A percentile compares a stretch with the other conserved stretches of the same genome.
Conservation (phyloP, 2,888 invertebrate genomes). For the Scaptodrosophila latifasciaeformis region DNA sequence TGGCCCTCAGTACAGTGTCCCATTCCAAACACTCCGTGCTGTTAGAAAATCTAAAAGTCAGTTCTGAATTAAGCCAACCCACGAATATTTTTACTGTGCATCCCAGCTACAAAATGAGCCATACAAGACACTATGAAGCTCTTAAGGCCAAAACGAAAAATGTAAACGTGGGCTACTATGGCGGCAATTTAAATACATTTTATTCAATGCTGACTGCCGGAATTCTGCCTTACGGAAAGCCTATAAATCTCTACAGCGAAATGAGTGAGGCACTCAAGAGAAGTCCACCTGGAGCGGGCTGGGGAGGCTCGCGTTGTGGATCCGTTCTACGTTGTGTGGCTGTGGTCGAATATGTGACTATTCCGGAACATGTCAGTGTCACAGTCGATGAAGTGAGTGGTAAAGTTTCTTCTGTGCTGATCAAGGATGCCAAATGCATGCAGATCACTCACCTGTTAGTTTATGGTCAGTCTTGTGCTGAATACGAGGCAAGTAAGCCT, state of each 20-base stretch:
- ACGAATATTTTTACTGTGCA: conserved; percentile 82
- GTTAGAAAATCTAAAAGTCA: conserved; percentile 55
- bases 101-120: conserved; percentile 49
- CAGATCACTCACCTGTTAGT: conserved; percentile 43
- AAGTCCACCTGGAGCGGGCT: conserved; percentile 84
- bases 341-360: conserved; percentile 86
- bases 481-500: conserved; percentile 76
- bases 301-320: conserved; percentile 86
- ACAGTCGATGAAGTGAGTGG: conserved; percentile 52
- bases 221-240: conserved; percentile 77
- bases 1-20: conserved; percentile 78
- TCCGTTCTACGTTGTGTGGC: conserved; percentile 86
- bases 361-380: conserved; percentile 79
- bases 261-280: conserved; percentile 83
- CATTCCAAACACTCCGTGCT: conserved; percentile 76
- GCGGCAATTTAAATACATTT: conserved; percentile 87
- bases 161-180: conserved; percentile 85
- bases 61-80: conserved; percentile 76
- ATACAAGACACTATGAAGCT: conserved; percentile 10
- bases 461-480: conserved; percentile 35
- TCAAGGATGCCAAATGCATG: conserved; percentile 33
- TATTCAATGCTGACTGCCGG: conserved; percentile 72
- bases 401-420: conserved; percentile 15
- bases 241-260: conserved; percentile 85
- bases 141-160: conserved; percentile 62